These are phyloP conservation scores for Liolophura sinensis DNA, from an alignment of 1,140 invertebrate genomes.

Conservation along the genomic window DNA sequence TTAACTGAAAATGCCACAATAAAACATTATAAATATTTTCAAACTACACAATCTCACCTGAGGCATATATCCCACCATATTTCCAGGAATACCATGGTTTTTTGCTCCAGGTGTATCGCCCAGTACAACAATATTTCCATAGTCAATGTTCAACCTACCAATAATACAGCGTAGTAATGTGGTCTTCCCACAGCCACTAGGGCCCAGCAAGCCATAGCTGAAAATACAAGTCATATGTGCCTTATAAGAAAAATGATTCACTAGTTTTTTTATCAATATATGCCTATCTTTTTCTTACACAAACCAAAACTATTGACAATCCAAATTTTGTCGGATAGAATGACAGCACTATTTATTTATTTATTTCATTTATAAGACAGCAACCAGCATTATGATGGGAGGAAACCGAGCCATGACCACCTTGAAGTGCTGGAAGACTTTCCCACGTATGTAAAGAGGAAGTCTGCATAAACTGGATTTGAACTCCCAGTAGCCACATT, in stretches of 20 bases:
- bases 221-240: slow-evolving; percentile 9
- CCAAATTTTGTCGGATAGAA: not conserved
- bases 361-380: not conserved
- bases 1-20: no score
- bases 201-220: slow-evolving; percentile 54
- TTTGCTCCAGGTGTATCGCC: slow-evolving; percentile 49
- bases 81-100: slow-evolving; percentile 55
- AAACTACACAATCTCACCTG: slow-evolving; percentile 34
- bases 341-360: not conserved
- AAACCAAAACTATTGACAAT: not conserved
- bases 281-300: slow-evolving; percentile 5
- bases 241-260: slow-evolving; percentile 6
- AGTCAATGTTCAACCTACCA: slow-evolving; percentile 46
- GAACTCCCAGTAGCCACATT: no score
- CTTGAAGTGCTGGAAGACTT: no score
- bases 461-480: no score
- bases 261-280: slow-evolving; percentile 2
- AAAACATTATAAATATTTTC: no score
- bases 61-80: slow-evolving; percentile 60
- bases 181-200: slow-evolving; percentile 59
- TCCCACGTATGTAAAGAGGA: no score
- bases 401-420: not conserved
- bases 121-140: slow-evolving; percentile 49
- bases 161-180: slow-evolving; percentile 57
- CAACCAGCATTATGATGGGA: not conserved